Evolutionary conservation across 1,140 invertebrate genomes (phyloP).

Genomic region (Drosophila subpulchrella): DNA sequence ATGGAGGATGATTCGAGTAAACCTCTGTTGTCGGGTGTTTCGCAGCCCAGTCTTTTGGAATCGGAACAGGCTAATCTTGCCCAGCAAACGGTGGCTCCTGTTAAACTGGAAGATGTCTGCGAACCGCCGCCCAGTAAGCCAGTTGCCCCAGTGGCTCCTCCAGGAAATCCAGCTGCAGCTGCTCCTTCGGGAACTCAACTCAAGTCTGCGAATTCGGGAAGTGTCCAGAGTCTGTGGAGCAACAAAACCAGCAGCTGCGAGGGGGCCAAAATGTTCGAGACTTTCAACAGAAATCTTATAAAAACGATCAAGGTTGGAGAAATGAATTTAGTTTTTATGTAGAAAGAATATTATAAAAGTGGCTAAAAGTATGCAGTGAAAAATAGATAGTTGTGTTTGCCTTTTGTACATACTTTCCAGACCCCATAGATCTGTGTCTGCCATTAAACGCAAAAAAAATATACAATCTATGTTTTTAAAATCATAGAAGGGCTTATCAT

Average conservation of each 20-base stretch:
- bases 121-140: constrained; percentile 50
- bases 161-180: background rate
- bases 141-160: constrained; percentile 13
- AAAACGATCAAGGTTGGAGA: constrained; percentile 81
- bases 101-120: constrained; percentile 68
- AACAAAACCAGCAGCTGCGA: constrained; percentile 82
- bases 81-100: background rate
- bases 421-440: no score
- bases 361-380: no score
- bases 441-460: no score
- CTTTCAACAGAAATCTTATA: constrained; percentile 83
- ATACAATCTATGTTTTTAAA: no score
- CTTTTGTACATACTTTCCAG: no score
- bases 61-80: constrained; percentile 23
- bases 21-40: constrained; percentile 60
- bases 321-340: background rate
- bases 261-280: constrained; percentile 84
- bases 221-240: constrained; percentile 82
- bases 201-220: constrained; percentile 75
- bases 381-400: no score
- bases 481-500: no score
- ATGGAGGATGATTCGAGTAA: constrained; percentile 72
- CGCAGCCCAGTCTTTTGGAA: constrained; percentile 57
- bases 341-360: no score
- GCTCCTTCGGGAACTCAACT: constrained; percentile 44